phyloP scores from a whole-genome alignment of 2,888 invertebrate genomes.

The Drosophila greeni region DNA sequence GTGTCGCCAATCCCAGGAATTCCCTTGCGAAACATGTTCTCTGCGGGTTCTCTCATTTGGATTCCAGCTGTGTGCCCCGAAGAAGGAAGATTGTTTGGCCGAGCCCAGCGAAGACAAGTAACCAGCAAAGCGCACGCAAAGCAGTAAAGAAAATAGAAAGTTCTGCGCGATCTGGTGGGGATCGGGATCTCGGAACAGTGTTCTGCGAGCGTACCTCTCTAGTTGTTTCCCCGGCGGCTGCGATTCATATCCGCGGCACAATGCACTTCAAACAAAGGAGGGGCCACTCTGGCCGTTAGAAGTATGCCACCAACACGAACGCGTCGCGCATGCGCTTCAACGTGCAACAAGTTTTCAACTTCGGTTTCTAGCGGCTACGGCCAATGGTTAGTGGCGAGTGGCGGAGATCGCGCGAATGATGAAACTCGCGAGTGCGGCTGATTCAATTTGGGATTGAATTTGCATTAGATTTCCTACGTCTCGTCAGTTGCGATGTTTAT shows the following conservation, averaged over 20 bases:
- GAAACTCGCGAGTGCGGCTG: conserved; percentile 15
- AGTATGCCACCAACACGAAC: conserved; percentile 54
- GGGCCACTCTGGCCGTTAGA: conserved; percentile 57
- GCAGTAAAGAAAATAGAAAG: conserved; percentile 77
- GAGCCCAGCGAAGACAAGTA: conserved; percentile 3
- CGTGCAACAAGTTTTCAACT: conserved; percentile 56
- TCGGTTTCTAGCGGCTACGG: conserved; percentile 5
- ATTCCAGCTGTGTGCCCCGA: conserved; percentile 19
- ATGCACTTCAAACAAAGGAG: conserved; percentile 58
- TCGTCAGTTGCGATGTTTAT: conserved; percentile 3
- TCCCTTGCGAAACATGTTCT: conserved; percentile 25
- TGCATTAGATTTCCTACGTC: conserved; percentile 40
- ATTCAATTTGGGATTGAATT: conserved; percentile 10
- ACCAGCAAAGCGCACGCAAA: conserved; percentile 49
- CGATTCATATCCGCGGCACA: conserved; percentile 10
- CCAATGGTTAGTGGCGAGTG: conserved; percentile 5
- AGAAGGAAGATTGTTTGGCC: conserved; percentile 7
- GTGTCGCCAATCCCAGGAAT: conserved; percentile 21
- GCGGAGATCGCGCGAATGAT: conserved; percentile 13
- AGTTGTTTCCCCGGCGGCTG: conserved; percentile 16
- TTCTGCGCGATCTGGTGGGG: conserved; percentile 55
- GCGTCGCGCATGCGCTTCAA: conserved; percentile 46
- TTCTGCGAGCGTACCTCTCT: conserved; percentile 27
- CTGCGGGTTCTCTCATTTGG: conserved; percentile 3
- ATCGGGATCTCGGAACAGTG: conserved; percentile 20